A percentile compares a stretch with the other conserved stretches of the same genome.
Evolutionary conservation across 1,140 invertebrate genomes (phyloP).

Genomic region (Yoshiicerus persimilis): DNA sequence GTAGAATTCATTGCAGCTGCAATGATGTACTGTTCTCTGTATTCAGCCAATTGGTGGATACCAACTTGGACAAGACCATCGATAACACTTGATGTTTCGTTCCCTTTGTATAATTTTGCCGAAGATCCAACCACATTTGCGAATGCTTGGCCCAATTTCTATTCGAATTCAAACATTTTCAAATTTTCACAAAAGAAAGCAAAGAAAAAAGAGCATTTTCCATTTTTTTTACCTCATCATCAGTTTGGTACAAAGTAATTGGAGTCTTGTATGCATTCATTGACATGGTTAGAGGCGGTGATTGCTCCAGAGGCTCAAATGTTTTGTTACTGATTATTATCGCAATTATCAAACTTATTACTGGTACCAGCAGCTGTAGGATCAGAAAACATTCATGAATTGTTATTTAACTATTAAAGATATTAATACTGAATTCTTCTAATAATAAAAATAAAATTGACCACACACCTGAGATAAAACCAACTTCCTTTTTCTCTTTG

Average conservation of each 20-base stretch:
- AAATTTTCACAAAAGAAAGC: neutral
- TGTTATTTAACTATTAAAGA: too few species aligned
- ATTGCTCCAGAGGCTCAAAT: neutral
- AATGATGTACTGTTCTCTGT: conserved; percentile 44
- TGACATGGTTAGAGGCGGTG: conserved; percentile 30
- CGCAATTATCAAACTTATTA: conserved; percentile 32
- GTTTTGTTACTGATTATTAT: conserved; percentile 32
- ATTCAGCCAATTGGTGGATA: conserved; percentile 28
- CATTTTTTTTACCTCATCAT: neutral
- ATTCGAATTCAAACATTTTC: neutral
- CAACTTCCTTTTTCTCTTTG: conserved; percentile 36
- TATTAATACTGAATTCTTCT: too few species aligned
- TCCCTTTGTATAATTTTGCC: neutral
- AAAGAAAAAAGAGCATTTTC: neutral
- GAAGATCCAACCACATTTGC: conserved; percentile 12
- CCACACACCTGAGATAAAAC: conserved; percentile 43
- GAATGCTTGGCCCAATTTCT: conserved; percentile 16
- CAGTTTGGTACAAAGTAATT: conserved; percentile 26
- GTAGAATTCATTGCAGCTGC: conserved; percentile 36
- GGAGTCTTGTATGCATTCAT: conserved; percentile 38
- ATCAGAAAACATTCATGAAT: too few species aligned
- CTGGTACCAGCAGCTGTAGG: conserved; percentile 39
- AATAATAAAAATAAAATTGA: too few species aligned
- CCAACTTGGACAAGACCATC: conserved; percentile 27
- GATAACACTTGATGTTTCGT: neutral